Conservation (phyloP, 2,797 vertebrate genomes). For the Adrianichthys oophorus region DNA sequence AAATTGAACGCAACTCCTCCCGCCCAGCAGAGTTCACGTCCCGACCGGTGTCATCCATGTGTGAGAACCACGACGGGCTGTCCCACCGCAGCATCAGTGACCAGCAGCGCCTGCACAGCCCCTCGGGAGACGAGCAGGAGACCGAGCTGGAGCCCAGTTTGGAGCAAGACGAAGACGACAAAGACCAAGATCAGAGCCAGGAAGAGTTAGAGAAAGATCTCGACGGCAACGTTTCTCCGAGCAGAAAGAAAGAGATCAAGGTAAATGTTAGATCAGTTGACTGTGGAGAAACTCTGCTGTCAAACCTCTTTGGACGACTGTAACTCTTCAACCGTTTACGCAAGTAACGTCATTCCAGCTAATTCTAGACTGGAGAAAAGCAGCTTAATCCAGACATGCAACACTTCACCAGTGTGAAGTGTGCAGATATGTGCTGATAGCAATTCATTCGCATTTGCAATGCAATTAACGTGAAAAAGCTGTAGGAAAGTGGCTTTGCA, state of each 20-base stretch:
- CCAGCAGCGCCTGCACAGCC: slow-evolving; percentile 63
- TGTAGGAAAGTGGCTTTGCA: too few species aligned
- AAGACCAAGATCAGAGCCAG: slow-evolving; percentile 58
- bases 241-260: slow-evolving; percentile 94
- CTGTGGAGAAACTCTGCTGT: too few species aligned
- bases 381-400: too few species aligned
- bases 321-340: too few species aligned
- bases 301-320: too few species aligned
- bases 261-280: slow-evolving; percentile 63
- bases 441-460: too few species aligned
- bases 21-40: slow-evolving; percentile 84
- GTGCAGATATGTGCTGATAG: too few species aligned
- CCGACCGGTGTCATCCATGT: slow-evolving; percentile 86
- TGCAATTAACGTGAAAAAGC: too few species aligned
- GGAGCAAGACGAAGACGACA: slow-evolving; percentile 77
- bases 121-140: slow-evolving; percentile 80
- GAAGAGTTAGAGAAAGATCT: slow-evolving; percentile 60
- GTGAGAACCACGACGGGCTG: slow-evolving; percentile 86
- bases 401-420: too few species aligned
- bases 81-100: slow-evolving; percentile 73
- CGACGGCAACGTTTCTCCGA: slow-evolving; percentile 85
- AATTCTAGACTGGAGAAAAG: too few species aligned
- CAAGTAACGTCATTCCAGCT: too few species aligned
- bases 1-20: background rate
- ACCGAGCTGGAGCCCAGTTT: slow-evolving; percentile 75